Evolutionary conservation across 2,888 invertebrate genomes (phyloP).

Genomic region (Graphium colonna): DNA sequence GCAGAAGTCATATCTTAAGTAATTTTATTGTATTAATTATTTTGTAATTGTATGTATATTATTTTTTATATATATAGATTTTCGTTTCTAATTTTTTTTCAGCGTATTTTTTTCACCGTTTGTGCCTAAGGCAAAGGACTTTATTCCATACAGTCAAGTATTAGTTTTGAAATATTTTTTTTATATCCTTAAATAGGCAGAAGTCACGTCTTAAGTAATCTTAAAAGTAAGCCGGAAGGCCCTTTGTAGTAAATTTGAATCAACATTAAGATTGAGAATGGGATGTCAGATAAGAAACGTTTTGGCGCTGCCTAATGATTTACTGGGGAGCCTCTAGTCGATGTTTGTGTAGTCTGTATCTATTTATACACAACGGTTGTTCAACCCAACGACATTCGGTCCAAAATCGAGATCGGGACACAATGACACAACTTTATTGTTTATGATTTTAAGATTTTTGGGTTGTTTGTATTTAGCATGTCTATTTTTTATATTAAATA

Average conservation of each 20-base stretch:
- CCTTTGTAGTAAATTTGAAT: not conserved
- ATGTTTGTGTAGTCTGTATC: constrained; percentile 50
- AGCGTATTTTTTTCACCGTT: too few species aligned
- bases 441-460: not conserved
- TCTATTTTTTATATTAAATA: too few species aligned
- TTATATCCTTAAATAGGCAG: too few species aligned
- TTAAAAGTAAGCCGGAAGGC: too few species aligned
- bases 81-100: too few species aligned
- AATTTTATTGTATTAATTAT: too few species aligned
- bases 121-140: too few species aligned
- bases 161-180: too few species aligned
- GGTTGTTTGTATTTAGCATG: not conserved
- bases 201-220: not conserved
- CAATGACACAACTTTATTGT: constrained; percentile 17
- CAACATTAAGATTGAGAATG: constrained; percentile 6
- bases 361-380: constrained; percentile 71
- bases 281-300: constrained; percentile 21
- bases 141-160: too few species aligned
- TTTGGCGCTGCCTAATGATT: constrained; percentile 20
- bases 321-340: constrained; percentile 31
- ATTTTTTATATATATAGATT: too few species aligned
- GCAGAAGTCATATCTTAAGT: not conserved
- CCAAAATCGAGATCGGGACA: constrained; percentile 9
- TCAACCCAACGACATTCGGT: constrained; percentile 51
- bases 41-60: too few species aligned